Evolutionary conservation across 2,888 invertebrate genomes (phyloP).

Genomic region (Scaptomyza reducta): DNA sequence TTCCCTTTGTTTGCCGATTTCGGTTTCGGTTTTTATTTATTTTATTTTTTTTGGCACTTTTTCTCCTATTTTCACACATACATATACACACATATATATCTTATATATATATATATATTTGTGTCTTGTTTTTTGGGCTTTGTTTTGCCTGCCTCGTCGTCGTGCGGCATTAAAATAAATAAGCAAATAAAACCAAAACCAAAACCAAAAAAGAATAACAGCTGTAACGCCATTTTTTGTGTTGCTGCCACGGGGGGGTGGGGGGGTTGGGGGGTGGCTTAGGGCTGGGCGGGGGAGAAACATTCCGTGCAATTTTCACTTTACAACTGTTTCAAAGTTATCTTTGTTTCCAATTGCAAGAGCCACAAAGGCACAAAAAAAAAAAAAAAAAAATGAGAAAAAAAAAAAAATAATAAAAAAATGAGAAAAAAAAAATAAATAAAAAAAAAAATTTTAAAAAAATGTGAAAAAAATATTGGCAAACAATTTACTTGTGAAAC

Average conservation of each 20-base stretch:
- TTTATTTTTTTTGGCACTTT: constrained; percentile 45
- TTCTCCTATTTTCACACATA: constrained; percentile 22
- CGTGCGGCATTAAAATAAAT: constrained; percentile 74
- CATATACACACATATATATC: not conserved
- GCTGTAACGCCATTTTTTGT: constrained; percentile 30
- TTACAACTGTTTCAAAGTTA: constrained; percentile 80
- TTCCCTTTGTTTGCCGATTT: constrained; percentile 71
- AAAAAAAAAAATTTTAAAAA: constrained; percentile 36
- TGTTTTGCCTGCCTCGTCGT: constrained; percentile 56
- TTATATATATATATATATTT: constrained; percentile 7
- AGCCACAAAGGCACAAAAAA: constrained; percentile 36
- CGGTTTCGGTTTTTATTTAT: constrained; percentile 21
- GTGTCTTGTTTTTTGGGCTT: constrained; percentile 19
- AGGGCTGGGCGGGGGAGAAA: constrained; percentile 12
- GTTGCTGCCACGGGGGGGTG: constrained; percentile 15
- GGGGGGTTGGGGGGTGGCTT: not conserved
- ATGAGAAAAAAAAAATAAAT: constrained; percentile 35
- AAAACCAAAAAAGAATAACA: constrained; percentile 24
- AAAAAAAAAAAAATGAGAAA: constrained; percentile 41
- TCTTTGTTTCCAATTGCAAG: constrained; percentile 76
- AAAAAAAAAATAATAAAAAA: constrained; percentile 29
- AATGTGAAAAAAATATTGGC: constrained; percentile 75
- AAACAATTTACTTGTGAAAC: constrained; percentile 79
- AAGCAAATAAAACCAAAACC: constrained; percentile 56
- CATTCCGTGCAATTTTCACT: constrained; percentile 80